Base-by-base conservation (phyloP, 1,140 invertebrate genomes). In the Ceratina calcarata region DNA sequence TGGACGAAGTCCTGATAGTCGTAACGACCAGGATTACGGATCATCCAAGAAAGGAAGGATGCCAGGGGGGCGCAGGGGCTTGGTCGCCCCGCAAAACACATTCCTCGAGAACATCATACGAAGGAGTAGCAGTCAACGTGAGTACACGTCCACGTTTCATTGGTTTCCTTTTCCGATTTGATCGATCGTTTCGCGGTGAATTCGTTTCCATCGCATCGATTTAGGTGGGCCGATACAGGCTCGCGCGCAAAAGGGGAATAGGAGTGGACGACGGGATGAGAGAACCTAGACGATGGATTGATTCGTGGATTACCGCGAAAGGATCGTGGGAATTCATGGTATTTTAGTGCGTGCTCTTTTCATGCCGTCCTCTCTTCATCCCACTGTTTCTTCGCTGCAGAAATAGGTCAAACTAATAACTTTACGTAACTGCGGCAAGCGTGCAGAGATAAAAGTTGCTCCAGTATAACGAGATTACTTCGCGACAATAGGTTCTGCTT, bases 31-130 rank as follows among this genome's bases (percentile, higher is more conserved):
- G 84, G 78, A 84, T 81, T 77, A 55, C 61, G 68, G 74, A 82
- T 72, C 74, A 89, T 87, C 87, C 79, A 90, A 89, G 62, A 71
- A 83, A 83, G 83, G 85, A 92, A 97, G 94, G 94, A 98, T 98
- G 97, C 97, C 98, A 93, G 97, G 97, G 92, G 97, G 97, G 94
- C 95, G 97, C 91, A 95, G 97, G 95, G 99, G 99, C 93, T 96
- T 99, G 87, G 99, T 99, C 91, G 99, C 99, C 95, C 99, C 99
- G 89, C 99, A 99, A 95, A 99, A 99, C 94, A 99, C 99, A 87
- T 99, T 99, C 94, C 94, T 99, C 88, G 99, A 99, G 94, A 99
- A 99, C 94, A 99, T 99, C 94, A 99, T 99, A 88, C 94, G 98
- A 87, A 95, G 98, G 92, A 99, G 98, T 88, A 98, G 98, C 92